These are phyloP conservation scores for Vombatus ursinus DNA, from an alignment of 2,113 vertebrate genomes.

Conservation along the genomic window DNA sequence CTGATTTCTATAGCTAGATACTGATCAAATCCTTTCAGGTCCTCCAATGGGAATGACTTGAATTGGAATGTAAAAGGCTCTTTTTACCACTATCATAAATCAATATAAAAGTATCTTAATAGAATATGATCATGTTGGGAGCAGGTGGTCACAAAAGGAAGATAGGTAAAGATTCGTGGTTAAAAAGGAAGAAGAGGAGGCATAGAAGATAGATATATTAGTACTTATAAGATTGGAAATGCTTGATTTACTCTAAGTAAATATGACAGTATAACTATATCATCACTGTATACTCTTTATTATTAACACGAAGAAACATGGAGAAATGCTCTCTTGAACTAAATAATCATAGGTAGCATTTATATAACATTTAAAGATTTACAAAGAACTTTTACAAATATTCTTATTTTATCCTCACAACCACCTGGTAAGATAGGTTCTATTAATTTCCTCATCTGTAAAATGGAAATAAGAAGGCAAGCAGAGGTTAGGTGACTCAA, in stretches of 20 bases:
- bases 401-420: background rate
- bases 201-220: conserved; percentile 39
- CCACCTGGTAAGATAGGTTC: background rate
- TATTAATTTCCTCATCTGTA: background rate
- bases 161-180: background rate
- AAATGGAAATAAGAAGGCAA: background rate
- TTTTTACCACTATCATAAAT: conserved; percentile 27
- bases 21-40: conserved; percentile 11
- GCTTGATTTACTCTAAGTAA: conserved; percentile 29
- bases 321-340: background rate
- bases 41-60: background rate
- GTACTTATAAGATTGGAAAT: background rate
- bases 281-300: too few species aligned
- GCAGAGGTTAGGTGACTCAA: background rate
- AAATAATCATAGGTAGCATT: background rate
- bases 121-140: conserved; percentile 2
- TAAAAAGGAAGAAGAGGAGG: background rate
- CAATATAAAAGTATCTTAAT: conserved; percentile 8
- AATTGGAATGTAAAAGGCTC: background rate
- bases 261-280: conserved; percentile 1
- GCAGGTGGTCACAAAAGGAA: background rate
- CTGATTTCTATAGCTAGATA: conserved; percentile 25
- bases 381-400: background rate
- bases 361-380: background rate
- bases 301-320: background rate